phyloP scores from a whole-genome alignment of 2,797 vertebrate species.

The Brachymystax lenok region DNA sequence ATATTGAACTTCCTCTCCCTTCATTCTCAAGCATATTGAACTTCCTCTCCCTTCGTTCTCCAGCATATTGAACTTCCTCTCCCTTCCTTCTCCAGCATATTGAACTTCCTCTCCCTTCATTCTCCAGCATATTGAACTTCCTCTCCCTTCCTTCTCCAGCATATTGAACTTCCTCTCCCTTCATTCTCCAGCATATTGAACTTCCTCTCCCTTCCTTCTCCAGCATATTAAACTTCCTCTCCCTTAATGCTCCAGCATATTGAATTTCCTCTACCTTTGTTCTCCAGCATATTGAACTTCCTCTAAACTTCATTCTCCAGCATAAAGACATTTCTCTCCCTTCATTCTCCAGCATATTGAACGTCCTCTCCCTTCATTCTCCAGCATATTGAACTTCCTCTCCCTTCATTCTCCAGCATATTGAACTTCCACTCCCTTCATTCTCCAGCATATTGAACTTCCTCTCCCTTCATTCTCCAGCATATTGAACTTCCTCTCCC shows the following conservation, averaged over 20 bases:
- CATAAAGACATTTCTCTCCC: neutral
- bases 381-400: neutral
- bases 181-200: too few relatives aligned
- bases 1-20: neutral
- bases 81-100: neutral
- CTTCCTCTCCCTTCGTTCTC: too few relatives aligned
- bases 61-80: neutral
- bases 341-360: too few relatives aligned
- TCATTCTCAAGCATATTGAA: too few relatives aligned
- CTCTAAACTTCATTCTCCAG: too few relatives aligned
- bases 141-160: too few relatives aligned
- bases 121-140: too few relatives aligned
- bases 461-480: too few relatives aligned
- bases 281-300: too few relatives aligned
- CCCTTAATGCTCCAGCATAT: neutral
- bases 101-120: neutral
- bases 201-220: too few relatives aligned
- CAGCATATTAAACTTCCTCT: neutral
- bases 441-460: too few relatives aligned
- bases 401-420: neutral
- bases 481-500: neutral
- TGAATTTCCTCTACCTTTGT: neutral
- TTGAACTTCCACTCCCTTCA: neutral
- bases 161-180: neutral
- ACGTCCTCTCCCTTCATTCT: too few relatives aligned